These are phyloP conservation scores for Choloepus hoffmanni DNA, from an alignment of 2,113 vertebrate genomes.

Conservation along the genomic window DNA sequence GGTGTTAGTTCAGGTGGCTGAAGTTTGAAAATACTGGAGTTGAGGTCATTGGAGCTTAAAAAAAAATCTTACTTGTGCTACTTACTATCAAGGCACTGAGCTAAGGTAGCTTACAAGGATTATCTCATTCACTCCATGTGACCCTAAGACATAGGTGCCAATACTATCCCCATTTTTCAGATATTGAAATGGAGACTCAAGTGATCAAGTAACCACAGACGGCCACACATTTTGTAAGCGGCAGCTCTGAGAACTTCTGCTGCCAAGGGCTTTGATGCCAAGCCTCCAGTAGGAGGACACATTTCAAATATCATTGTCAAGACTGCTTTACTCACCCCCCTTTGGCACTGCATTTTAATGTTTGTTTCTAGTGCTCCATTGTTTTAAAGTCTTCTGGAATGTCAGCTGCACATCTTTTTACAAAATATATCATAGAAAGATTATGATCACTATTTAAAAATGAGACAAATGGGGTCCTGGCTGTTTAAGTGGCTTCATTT, in stretches of 20 bases:
- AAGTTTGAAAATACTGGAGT: background rate
- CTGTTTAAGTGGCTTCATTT: background rate
- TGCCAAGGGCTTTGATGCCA: background rate
- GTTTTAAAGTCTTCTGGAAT: background rate
- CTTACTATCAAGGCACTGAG: background rate
- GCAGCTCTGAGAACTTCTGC: background rate
- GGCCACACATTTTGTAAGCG: background rate
- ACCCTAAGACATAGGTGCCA: background rate
- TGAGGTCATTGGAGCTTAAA: background rate
- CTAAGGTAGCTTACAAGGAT: background rate
- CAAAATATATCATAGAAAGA: background rate
- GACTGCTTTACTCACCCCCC: fast-evolving
- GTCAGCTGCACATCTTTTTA: background rate
- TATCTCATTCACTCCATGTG: background rate
- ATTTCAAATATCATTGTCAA: background rate
- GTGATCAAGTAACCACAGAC: background rate
- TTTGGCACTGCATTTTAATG: no score
- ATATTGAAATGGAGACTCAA: background rate
- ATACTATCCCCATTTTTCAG: background rate
- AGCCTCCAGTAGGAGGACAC: background rate
- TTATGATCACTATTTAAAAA: constrained; percentile 9
- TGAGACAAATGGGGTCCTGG: background rate
- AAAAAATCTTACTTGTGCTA: background rate
- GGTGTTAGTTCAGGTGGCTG: background rate
- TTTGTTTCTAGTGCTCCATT: background rate